phyloP scores from a whole-genome alignment of 2,888 invertebrate genomes.

The Caenorhabditis sp. region DNA sequence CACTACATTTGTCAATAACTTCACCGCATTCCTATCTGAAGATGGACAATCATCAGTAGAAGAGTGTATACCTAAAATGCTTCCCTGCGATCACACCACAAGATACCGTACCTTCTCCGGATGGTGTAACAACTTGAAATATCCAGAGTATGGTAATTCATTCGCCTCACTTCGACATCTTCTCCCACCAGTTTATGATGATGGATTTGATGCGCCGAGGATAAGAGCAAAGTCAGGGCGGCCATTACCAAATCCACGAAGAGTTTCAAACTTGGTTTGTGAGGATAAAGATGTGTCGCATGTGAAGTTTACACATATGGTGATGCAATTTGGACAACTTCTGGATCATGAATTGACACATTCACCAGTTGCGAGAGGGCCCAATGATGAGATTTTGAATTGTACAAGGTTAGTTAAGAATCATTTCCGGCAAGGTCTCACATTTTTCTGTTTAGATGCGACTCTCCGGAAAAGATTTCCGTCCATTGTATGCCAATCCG shows the following conservation, averaged over 20 bases:
- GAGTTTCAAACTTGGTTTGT: conserved; percentile 67
- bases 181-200: conserved; percentile 80
- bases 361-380: conserved; percentile 68
- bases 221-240: conserved; percentile 55
- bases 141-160: conserved; percentile 67
- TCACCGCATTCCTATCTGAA: conserved; percentile 65
- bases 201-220: conserved; percentile 75
- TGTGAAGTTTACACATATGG: conserved; percentile 71
- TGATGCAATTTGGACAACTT: conserved; percentile 94
- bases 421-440: not conserved
- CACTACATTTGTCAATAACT: conserved; percentile 65
- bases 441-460: conserved; percentile 76
- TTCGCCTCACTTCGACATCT: conserved; percentile 67
- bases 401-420: conserved; percentile 65
- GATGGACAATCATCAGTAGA: conserved; percentile 52
- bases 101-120: conserved; percentile 85
- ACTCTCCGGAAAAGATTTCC: conserved; percentile 86
- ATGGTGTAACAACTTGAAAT: conserved; percentile 82
- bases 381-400: conserved; percentile 69
- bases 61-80: conserved; percentile 67
- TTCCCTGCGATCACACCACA: conserved; percentile 71
- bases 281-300: conserved; percentile 63
- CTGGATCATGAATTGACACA: conserved; percentile 80
- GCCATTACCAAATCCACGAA: conserved; percentile 66
- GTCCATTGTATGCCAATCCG: conserved; percentile 93